phyloP scores from a whole-genome alignment of 2,797 vertebrate genomes.

The Podargus strigoides region DNA sequence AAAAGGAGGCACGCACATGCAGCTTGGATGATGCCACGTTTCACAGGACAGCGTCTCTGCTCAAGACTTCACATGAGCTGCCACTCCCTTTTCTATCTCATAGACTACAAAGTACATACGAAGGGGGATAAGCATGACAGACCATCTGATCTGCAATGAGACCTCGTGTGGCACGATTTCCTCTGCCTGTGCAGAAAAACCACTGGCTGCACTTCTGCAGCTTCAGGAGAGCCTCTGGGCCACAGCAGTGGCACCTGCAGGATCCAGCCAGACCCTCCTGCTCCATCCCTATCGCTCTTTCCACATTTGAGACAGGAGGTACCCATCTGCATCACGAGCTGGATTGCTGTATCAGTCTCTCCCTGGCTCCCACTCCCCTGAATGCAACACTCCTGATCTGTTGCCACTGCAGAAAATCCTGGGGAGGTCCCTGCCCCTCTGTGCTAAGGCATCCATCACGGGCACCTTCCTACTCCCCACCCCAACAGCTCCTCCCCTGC shows the following conservation, averaged over 20 bases:
- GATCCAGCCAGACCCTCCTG: not conserved
- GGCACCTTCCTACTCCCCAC: not conserved
- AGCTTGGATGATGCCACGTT: not conserved
- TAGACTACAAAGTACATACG: fast-evolving
- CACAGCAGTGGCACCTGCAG: fast-evolving
- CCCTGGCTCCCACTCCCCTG: not conserved
- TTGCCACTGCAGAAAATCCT: not conserved
- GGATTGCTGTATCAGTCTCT: not conserved
- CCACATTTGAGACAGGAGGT: not conserved
- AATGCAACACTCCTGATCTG: not conserved
- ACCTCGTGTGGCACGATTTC: not conserved
- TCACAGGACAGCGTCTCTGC: not conserved
- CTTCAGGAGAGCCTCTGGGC: not conserved
- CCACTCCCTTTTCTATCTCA: not conserved
- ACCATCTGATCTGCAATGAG: not conserved
- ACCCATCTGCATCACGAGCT: too few relatives aligned
- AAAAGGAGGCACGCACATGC: fast-evolving
- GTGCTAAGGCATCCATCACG: not conserved
- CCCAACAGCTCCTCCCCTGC: too few relatives aligned
- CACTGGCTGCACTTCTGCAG: not conserved
- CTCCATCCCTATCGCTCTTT: not conserved
- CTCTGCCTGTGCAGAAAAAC: not conserved
- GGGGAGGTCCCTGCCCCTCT: not conserved
- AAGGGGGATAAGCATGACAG: not conserved
- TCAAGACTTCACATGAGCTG: not conserved